Conservation (phyloP, 2,888 invertebrate genomes). For the Patella ulyssiponensis region DNA sequence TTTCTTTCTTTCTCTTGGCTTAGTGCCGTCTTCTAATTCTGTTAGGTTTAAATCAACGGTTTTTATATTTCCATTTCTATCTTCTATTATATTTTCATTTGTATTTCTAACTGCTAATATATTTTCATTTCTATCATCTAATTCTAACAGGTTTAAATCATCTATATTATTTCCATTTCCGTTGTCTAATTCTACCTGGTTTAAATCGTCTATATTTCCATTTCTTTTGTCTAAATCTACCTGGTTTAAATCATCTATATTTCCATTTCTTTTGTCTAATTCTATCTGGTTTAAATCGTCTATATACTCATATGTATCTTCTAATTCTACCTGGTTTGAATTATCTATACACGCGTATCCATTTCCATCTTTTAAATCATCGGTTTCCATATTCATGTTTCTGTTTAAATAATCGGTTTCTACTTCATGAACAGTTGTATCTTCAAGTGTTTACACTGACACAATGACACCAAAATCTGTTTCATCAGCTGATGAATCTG, state of each 20-base stretch:
- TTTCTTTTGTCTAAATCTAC: neutral
- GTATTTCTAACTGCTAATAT: neutral
- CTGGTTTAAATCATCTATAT: neutral
- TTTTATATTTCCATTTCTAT: neutral
- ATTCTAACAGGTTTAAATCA: neutral
- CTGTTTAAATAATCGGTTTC: too few relatives aligned
- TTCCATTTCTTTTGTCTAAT: neutral
- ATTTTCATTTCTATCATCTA: conserved; percentile 1
- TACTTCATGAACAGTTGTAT: too few relatives aligned
- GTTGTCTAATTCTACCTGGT: neutral
- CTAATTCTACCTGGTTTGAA: neutral
- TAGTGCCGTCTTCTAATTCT: neutral
- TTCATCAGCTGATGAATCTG: too few relatives aligned
- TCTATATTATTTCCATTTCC: conserved; percentile 1
- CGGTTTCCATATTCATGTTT: too few relatives aligned
- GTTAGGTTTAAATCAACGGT: too few relatives aligned
- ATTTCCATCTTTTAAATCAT: too few relatives aligned
- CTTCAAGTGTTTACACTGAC: too few relatives aligned
- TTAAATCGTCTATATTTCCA: neutral
- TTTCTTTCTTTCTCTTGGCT: neutral
- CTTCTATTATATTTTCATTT: neutral
- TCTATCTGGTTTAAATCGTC: neutral
- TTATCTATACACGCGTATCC: too few relatives aligned
- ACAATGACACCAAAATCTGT: too few relatives aligned
- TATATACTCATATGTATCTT: neutral